Base-by-base conservation (phyloP, 2,888 invertebrate genomes). In the Polyommatus icarus region DNA sequence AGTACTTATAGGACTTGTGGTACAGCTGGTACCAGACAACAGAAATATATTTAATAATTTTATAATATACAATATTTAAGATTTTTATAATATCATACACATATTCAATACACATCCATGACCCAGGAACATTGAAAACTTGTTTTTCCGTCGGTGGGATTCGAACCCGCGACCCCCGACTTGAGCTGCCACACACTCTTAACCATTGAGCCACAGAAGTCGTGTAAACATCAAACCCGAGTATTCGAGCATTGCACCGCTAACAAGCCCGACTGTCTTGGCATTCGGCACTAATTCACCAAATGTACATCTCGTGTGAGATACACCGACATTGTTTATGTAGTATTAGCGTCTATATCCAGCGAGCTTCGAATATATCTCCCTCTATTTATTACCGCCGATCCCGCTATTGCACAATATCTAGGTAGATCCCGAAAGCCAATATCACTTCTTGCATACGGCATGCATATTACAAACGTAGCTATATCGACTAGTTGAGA, bases 251-350 rank as follows among this genome's bases (percentile, higher is more conserved):
- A 73, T 15, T 46, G 46, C 73, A 46, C 10, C 54, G 54, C 50
- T 29, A 75, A 75, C 67, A 67, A 29, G 29, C 20, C n/a, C 15
- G 24, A 7, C 10, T 20, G 75, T 50, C 50, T 54, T 54, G 75
- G 75, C 50, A 75, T 24, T 29, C 24, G 54, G 75, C 24, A 50
- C 29, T 75, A 75, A 75, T 54, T 54, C 75, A 18, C 75, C 29
- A 50, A 75, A 75, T 75, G 46, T 75, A 75, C 29, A 29, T 50
- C 15, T 5, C 20, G 29, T 50, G 54, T 75, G 3, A 75, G 54
- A 29, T 73, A 73, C 73, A 10, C 73, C 46, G 75, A 75, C 75
- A n/a, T 75, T 75, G 75, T 54, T 75, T 75, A 75, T 54, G 54
- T 29, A 75, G 46, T 75, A 24, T 18, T 75, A 54, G 54, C 71